phyloP scores from a whole-genome alignment of 2,113 vertebrate species.

The Thalassarche chlororhynchos region DNA sequence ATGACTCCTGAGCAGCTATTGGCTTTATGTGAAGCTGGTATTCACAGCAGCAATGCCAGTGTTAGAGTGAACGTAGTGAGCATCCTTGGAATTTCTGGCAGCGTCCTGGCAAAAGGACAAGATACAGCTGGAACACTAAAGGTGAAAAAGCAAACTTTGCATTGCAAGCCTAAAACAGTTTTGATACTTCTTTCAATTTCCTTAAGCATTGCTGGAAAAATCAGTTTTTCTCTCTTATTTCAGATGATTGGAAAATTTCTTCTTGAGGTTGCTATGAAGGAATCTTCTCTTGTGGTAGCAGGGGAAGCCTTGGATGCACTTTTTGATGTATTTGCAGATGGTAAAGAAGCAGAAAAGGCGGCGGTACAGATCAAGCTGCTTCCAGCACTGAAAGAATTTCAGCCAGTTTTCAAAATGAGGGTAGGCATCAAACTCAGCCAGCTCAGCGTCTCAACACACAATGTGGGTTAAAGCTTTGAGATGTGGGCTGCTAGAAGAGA shows the following conservation, averaged over 20 bases:
- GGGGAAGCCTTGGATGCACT: constrained; percentile 94
- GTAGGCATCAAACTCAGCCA: constrained; percentile 68
- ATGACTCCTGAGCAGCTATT: constrained; percentile 91
- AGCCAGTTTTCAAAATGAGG: constrained; percentile 91
- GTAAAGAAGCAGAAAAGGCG: constrained; percentile 88
- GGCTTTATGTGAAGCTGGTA: constrained; percentile 84
- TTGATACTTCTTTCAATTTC: not conserved
- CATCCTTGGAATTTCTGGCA: constrained; percentile 94
- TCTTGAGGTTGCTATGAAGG: constrained; percentile 86
- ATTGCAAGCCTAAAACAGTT: not conserved
- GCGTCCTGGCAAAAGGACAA: constrained; percentile 87
- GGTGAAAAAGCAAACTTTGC: constrained; percentile 72
- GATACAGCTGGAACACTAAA: constrained; percentile 86
- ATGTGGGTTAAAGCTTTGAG: not conserved
- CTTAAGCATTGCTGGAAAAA: not conserved
- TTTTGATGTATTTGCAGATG: constrained; percentile 96
- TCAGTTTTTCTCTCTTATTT: not conserved
- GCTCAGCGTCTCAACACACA: not conserved
- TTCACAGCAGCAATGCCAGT: constrained; percentile 80
- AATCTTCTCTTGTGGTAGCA: constrained; percentile 87
- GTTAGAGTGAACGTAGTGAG: constrained; percentile 90
- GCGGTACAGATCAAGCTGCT: constrained; percentile 85
- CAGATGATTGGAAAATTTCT: constrained; percentile 92
- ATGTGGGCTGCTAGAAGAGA: not conserved
- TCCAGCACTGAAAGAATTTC: constrained; percentile 85